Base-by-base conservation (phyloP, 2,888 invertebrate species). In the Masnerella sp. region DNA sequence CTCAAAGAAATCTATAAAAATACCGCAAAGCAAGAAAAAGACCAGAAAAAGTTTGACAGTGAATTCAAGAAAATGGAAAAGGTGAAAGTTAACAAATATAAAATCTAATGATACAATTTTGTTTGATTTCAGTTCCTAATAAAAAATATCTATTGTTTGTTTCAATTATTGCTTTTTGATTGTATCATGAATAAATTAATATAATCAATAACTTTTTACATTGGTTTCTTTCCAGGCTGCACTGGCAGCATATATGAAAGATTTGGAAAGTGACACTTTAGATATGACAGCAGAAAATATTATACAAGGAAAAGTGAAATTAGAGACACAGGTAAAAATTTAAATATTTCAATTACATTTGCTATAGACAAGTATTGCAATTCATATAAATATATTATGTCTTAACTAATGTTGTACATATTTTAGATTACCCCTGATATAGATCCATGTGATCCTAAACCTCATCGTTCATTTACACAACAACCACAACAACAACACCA, bases 51-150 rank as follows among this genome's bases (percentile, higher is more conserved):
- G 87, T 90, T 94, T 82, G 94, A 95, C 82, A 89, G 90, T 77
- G 94, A 96, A 69, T 91, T 98, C 77, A 92, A 92, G 76, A 93
- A 94, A 87, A 97, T 98, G 95, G 97, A 98, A 88, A 90, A 92
- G 84, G 91, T 91, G 4, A 17, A 42, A 51, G 12, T 4, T 25
- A 25, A 5, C 7, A 7, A 25, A 25, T 25, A 25, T 25, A 25
- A 14, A 14, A 9, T 34, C 11, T 32, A 22, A 22, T 22, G 22
- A 5, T 22, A 22, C 22, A 22, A 32, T 47, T 47, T 14, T 36
- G 36, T 51, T 15, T 18, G 5, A 32, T 14, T 38, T 38, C 38
- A 38, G 7, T 5, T 5, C 4, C 7, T 3, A 22, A 22, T 22
- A 22, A 22, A 22, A 22, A 22, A 22, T 22, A 22, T 7, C 7